Evolutionary conservation across 2,797 vertebrate species (phyloP).

Genomic region (Pangasius sanitwongsei): DNA sequence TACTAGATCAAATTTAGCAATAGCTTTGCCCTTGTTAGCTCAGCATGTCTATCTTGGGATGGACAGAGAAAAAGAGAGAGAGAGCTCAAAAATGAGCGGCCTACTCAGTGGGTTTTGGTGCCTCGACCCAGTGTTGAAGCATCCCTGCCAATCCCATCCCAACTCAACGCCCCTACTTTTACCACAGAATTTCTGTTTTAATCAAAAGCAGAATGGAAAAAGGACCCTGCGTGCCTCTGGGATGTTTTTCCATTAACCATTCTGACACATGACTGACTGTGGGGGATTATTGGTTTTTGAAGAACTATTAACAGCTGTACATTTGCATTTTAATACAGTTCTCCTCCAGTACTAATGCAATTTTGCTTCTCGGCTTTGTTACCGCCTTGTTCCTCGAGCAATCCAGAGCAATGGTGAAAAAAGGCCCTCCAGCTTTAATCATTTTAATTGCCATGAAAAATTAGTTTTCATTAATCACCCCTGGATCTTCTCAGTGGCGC

Average conservation of each 20-base stretch:
- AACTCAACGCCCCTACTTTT: conserved; percentile 57
- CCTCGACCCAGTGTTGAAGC: conserved; percentile 64
- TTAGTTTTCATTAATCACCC: conserved; percentile 77
- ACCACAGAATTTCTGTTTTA: conserved; percentile 87
- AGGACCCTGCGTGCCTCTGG: conserved; percentile 88
- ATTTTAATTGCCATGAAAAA: conserved; percentile 80
- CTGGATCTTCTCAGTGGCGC: conserved; percentile 66
- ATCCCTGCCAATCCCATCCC: conserved; percentile 62
- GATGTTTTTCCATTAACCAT: conserved; percentile 99
- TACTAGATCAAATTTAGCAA: conserved; percentile 61
- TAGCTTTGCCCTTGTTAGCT: conserved; percentile 51
- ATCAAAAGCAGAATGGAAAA: conserved; percentile 93
- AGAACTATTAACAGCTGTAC: conserved; percentile 99
- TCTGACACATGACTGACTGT: conserved; percentile 99
- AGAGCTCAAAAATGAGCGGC: conserved; percentile 58
- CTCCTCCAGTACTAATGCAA: conserved; percentile 94
- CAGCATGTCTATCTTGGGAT: conserved; percentile 58
- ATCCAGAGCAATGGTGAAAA: conserved; percentile 72
- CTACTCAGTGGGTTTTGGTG: conserved; percentile 66
- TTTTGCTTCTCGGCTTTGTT: conserved; percentile 93
- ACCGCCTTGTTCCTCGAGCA: conserved; percentile 87
- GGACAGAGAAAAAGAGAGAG: conserved; percentile 29
- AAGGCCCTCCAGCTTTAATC: conserved; percentile 73
- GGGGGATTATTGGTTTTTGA: conserved; percentile 99
- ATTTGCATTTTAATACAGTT: conserved; percentile 99